Conservation (phyloP, 2,888 invertebrate species). For the Eugnorisma glareosa region DNA sequence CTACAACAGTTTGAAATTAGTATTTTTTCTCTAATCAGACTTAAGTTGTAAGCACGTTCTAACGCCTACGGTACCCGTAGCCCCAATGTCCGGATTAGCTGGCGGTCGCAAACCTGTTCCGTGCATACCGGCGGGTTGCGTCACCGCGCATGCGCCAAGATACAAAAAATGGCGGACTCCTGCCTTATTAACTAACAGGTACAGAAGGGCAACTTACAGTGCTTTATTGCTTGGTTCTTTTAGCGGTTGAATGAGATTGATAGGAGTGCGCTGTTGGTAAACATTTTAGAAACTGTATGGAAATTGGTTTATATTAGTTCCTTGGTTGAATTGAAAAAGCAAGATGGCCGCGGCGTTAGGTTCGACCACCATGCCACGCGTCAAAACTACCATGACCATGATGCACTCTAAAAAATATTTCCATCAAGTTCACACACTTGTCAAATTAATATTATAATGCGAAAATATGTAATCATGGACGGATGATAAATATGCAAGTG, state of each 20-base stretch:
- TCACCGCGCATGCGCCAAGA: constrained; percentile 66
- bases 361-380: neutral
- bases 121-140: constrained; percentile 67
- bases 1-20: neutral
- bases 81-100: constrained; percentile 57
- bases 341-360: neutral
- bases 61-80: constrained; percentile 55
- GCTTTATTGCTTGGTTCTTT: too few relatives aligned
- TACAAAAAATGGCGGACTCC: constrained; percentile 66
- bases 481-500: neutral
- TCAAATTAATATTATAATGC: neutral
- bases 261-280: neutral
- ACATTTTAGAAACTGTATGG: too few relatives aligned
- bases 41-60: constrained; percentile 24
- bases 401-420: neutral
- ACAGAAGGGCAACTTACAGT: constrained; percentile 33
- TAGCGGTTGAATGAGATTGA: neutral
- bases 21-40: constrained; percentile 21
- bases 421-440: neutral
- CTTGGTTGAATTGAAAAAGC: neutral
- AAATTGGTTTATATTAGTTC: too few relatives aligned
- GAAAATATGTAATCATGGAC: neutral
- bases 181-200: neutral
- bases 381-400: neutral
- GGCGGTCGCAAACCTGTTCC: constrained; percentile 66